phyloP scores from a whole-genome alignment of 2,113 vertebrate species.

The Cebus imitator region DNA sequence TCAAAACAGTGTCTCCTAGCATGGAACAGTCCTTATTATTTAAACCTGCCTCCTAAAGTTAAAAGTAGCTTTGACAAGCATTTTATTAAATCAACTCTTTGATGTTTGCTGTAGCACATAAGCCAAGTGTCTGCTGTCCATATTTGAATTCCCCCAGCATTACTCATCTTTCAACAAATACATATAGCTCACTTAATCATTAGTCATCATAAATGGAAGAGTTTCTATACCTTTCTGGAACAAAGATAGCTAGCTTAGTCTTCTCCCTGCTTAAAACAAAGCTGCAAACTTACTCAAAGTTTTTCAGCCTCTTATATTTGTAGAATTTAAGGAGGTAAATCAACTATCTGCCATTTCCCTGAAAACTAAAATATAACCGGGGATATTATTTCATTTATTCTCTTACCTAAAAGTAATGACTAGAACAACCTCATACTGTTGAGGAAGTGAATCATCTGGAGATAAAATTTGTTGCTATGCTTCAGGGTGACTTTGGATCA shows the following conservation, averaged over 20 bases:
- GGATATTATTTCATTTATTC: background rate
- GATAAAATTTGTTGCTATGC: background rate
- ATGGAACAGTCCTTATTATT: background rate
- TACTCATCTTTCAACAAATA: background rate
- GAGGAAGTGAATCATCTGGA: background rate
- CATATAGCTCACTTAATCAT: background rate
- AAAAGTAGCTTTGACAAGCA: background rate
- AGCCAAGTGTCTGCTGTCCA: background rate
- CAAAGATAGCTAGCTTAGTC: background rate
- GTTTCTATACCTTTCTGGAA: background rate
- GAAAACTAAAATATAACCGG: background rate
- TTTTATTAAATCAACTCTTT: background rate
- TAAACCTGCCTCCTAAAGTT: background rate
- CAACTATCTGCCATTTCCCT: background rate
- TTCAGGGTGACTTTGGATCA: background rate
- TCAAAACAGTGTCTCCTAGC: background rate
- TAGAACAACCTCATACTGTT: background rate
- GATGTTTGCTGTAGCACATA: background rate
- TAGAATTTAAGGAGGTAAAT: constrained; percentile 20
- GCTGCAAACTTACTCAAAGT: background rate
- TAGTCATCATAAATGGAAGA: background rate
- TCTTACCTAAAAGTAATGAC: background rate
- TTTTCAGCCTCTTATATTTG: background rate
- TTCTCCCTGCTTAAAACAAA: background rate
- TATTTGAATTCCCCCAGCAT: background rate